Base-by-base conservation (phyloP, 2,113 vertebrate species). In the Eurypyga helias region DNA sequence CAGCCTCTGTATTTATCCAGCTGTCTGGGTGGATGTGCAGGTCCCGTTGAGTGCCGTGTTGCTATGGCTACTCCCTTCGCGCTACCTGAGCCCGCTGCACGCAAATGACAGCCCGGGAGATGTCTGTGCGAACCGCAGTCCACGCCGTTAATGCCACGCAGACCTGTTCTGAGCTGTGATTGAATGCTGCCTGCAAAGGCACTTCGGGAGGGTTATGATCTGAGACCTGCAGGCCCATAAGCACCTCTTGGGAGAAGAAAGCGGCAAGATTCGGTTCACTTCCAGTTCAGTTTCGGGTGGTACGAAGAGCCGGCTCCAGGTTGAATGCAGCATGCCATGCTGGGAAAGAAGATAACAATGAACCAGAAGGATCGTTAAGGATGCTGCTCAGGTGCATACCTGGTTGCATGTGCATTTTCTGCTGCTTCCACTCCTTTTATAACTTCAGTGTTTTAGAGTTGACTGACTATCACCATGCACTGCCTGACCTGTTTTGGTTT, bases 11-110 rank as follows among this genome's bases (percentile, higher is more conserved):
- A 3, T 58, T 54, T 75, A 25, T 18, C 71, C 72, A 21, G 25
- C 45, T 65, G 67, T 64, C 79, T 0, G 3, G 34, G 13, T 38
- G 52, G 34, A 72, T 57, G 33, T 72, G 71, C 90, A 83, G 58
- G 85, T 72, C 62, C 58, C 69, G 58, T 4, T 11, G 34, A 69
- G 71, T 4, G 1, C 41, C 2, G 8, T 16, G 86, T 92, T 97
- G 94, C 94, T 86, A 86, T 95, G 79, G 79, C 85, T 95, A 83
- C 94, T 92, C 79, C 82, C 4, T 6, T 12, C 52, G 71, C 49
- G 7, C 33, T 33, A 61, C 71, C 83, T 77, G 88, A 88, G 85
- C 49, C 54, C 2, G 1, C 61, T 18, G 51, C 6, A n/a, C 3
- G 29, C 46, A 43, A 43, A 78, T 89, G 29, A 1, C 78, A 87